phyloP scores from a whole-genome alignment of 2,888 invertebrate genomes.

The Glaucopsyche alexis region DNA sequence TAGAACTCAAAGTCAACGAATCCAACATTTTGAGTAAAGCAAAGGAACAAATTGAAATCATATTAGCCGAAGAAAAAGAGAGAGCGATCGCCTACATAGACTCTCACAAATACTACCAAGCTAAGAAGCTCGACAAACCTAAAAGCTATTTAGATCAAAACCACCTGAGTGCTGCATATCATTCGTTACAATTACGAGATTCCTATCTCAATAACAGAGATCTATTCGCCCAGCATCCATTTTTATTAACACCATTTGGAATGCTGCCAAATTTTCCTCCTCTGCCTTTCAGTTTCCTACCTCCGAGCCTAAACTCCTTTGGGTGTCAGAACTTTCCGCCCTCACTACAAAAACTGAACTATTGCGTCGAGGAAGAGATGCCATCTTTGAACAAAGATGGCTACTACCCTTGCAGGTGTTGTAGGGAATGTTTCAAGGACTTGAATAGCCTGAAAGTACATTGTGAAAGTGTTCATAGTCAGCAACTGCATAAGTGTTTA shows the following conservation, averaged over 20 bases:
- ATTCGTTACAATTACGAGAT: conserved; percentile 63
- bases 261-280: conserved; percentile 74
- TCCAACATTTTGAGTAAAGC: conserved; percentile 77
- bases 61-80: conserved; percentile 88
- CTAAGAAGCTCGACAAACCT: conserved; percentile 62
- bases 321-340: conserved; percentile 64
- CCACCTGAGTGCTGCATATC: conserved; percentile 60
- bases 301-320: conserved; percentile 69
- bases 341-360: conserved; percentile 70
- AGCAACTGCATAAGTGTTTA: conserved; percentile 87
- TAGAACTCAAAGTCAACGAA: conserved; percentile 75
- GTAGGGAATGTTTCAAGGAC: conserved; percentile 82
- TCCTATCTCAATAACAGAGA: conserved; percentile 65
- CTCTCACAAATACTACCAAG: conserved; percentile 68
- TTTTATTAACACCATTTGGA: conserved; percentile 72
- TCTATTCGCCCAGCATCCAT: conserved; percentile 69
- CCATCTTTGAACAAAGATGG: conserved; percentile 84
- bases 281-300: conserved; percentile 66
- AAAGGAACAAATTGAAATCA: conserved; percentile 87
- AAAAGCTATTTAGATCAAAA: conserved; percentile 56
- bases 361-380: conserved; percentile 84
- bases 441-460: conserved; percentile 84
- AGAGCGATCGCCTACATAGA: conserved; percentile 80
- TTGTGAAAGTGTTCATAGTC: conserved; percentile 84
- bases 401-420: conserved; percentile 84